A percentile compares a stretch with the other conserved stretches of the same genome.
phyloP scores from a whole-genome alignment of 2,113 vertebrate species.

The Nesoenas mayeri region DNA sequence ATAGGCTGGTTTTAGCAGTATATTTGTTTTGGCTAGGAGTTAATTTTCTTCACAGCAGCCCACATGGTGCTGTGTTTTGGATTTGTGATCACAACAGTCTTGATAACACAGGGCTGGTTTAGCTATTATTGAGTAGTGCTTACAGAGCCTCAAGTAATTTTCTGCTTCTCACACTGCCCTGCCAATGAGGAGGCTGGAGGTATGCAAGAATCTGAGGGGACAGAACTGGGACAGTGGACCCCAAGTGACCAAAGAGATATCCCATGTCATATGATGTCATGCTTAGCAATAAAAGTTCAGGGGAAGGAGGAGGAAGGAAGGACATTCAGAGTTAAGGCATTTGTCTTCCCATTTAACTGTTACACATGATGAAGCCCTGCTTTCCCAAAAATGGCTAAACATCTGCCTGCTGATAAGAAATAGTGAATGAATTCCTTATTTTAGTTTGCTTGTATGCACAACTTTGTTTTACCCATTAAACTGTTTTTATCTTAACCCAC shows the following conservation, averaged over 20 bases:
- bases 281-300: not conserved
- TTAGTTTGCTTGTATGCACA: not conserved
- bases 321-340: fast-evolving
- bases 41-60: not conserved
- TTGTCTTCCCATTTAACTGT: not conserved
- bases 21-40: not conserved
- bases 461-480: not conserved
- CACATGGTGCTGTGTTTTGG: not conserved
- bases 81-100: not conserved
- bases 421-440: not conserved
- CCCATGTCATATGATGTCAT: fast-evolving
- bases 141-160: not conserved
- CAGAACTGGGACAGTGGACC: not conserved
- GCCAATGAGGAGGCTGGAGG: fast-evolving
- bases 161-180: not conserved
- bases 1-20: not conserved
- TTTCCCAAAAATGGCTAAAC: not conserved
- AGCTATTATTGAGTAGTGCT: not conserved
- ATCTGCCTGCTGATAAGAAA: not conserved
- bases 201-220: not conserved
- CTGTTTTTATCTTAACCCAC: not conserved
- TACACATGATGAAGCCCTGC: not conserved
- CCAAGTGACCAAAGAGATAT: not conserved
- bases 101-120: not conserved
- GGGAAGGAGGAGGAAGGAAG: not conserved